A percentile compares a stretch with the other conserved stretches of the same genome.
Evolutionary conservation across 1,140 invertebrate species (phyloP).

Genomic region (Brachionus plicatilis): DNA sequence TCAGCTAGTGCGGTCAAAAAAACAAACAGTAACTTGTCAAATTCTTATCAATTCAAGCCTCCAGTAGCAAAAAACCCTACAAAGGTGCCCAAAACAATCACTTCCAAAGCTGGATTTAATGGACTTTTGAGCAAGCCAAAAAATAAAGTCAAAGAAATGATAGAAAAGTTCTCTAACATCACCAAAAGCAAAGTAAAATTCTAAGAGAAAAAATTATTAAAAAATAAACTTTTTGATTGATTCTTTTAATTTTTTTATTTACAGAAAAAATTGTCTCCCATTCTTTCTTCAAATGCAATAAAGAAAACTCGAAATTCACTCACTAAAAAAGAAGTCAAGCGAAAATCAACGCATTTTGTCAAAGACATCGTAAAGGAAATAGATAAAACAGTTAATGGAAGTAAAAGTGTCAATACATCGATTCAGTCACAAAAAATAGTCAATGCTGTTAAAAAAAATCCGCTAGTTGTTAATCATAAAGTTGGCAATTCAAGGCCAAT

Average conservation of each 20-base stretch:
- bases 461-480: conserved; percentile 5
- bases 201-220: background rate
- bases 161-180: background rate
- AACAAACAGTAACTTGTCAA: background rate
- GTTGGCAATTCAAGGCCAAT: background rate
- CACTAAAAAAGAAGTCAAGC: background rate
- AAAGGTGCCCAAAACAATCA: background rate
- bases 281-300: background rate
- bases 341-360: background rate
- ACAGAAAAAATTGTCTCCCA: background rate
- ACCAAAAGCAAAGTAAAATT: background rate
- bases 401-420: background rate
- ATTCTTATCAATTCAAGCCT: background rate
- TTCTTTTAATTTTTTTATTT: background rate
- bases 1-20: background rate
- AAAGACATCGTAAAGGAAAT: background rate
- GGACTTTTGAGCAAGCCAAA: background rate
- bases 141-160: background rate
- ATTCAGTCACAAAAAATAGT: background rate
- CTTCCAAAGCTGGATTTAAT: background rate
- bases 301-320: background rate
- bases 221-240: background rate
- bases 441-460: background rate
- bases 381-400: background rate
- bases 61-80: background rate